These are phyloP conservation scores for Sebastiscus albofasciatus DNA, from an alignment of 2,797 vertebrate genomes.

Conservation along the genomic window DNA sequence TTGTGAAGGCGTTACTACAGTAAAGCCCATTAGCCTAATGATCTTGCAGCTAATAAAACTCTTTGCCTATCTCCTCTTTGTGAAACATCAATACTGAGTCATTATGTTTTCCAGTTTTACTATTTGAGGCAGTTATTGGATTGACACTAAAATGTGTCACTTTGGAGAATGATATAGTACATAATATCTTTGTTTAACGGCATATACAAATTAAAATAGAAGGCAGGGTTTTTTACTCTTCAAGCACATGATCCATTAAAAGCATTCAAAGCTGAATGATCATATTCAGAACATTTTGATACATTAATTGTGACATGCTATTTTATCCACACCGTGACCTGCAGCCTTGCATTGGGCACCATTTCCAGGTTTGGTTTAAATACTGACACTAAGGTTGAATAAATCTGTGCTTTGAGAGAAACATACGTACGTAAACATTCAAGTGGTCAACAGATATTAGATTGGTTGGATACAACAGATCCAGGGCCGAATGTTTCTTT, in stretches of 20 bases:
- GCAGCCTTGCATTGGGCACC: neutral
- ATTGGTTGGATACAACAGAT: neutral
- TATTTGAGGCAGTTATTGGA: neutral
- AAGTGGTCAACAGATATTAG: neutral
- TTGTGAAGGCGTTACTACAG: neutral
- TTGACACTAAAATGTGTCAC: neutral
- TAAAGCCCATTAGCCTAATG: conserved; percentile 12
- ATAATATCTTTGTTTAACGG: neutral
- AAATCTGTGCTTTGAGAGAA: neutral
- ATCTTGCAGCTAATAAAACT: neutral
- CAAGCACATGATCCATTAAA: neutral
- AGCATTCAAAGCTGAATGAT: neutral
- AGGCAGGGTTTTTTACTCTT: neutral
- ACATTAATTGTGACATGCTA: neutral
- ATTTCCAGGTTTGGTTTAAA: neutral
- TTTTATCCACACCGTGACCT: neutral
- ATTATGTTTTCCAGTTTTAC: conserved; percentile 1
- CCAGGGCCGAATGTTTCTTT: neutral
- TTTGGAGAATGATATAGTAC: neutral
- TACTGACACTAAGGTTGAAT: neutral
- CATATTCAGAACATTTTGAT: neutral
- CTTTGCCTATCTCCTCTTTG: neutral
- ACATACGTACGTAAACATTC: neutral
- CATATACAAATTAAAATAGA: neutral
- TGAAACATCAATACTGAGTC: conserved; percentile 1